Percentiles rank a stretch among this genome's conserved stretches.
Evolutionary conservation across 2,797 vertebrate species (phyloP).

Genomic region (Vultur gryphus): DNA sequence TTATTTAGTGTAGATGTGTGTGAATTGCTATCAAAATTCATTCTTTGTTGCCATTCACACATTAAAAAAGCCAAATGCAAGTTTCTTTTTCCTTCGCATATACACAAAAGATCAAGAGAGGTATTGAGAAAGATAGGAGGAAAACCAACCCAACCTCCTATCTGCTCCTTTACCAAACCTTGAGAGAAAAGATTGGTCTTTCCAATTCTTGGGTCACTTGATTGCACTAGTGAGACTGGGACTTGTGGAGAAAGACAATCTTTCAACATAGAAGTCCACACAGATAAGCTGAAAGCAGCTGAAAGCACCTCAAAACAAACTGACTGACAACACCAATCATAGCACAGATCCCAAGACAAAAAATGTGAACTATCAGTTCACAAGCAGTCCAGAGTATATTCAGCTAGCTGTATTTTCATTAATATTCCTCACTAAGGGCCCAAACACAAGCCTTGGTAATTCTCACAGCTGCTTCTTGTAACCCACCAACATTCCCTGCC

Average conservation of each 20-base stretch:
- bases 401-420: background rate
- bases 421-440: background rate
- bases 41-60: background rate
- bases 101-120: background rate
- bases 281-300: background rate
- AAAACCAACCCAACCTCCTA: background rate
- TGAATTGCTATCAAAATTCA: background rate
- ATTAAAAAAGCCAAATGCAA: background rate
- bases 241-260: background rate
- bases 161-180: background rate
- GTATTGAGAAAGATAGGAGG: background rate
- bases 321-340: background rate
- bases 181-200: background rate
- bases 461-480: slow-evolving; percentile 12
- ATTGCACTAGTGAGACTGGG: background rate
- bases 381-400: background rate
- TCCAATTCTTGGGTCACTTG: background rate
- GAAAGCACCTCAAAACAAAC: background rate
- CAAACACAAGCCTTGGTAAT: background rate
- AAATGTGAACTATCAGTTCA: background rate
- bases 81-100: background rate
- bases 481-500: background rate
- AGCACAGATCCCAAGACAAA: background rate
- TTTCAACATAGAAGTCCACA: background rate
- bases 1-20: background rate